These are phyloP conservation scores for Gobio occitaniae DNA, from an alignment of 2,797 vertebrate genomes.

Conservation along the genomic window DNA sequence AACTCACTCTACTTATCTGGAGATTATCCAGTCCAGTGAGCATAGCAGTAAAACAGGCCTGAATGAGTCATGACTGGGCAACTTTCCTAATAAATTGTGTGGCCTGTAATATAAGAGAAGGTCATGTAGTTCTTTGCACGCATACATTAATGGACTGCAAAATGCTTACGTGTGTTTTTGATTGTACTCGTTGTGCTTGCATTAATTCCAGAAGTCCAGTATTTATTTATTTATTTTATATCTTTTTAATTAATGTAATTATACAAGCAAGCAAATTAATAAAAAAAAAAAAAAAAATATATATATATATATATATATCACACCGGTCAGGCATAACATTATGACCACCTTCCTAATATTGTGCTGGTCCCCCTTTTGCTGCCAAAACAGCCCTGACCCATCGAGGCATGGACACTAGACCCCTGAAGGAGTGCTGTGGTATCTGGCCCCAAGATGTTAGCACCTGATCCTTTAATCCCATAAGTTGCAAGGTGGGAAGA, in stretches of 20 bases:
- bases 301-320: too few species aligned
- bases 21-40: slow-evolving; percentile 61
- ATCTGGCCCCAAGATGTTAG: too few species aligned
- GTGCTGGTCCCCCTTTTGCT: too few species aligned
- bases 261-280: too few species aligned
- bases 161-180: slow-evolving; percentile 12
- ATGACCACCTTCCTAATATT: too few species aligned
- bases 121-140: neutral
- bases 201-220: neutral
- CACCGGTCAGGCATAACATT: too few species aligned
- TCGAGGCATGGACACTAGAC: too few species aligned
- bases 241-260: neutral
- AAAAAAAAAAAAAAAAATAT: too few species aligned
- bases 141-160: neutral
- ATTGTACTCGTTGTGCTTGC: neutral
- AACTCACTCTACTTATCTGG: slow-evolving; percentile 65
- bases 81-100: slow-evolving; percentile 49
- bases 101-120: neutral
- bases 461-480: too few species aligned
- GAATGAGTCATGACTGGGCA: slow-evolving; percentile 52
- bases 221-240: neutral
- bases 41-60: slow-evolving; percentile 64
- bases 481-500: too few species aligned
- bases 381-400: too few species aligned
- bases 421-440: too few species aligned